A percentile compares a stretch with the other conserved stretches of the same genome.
phyloP scores from a whole-genome alignment of 2,113 vertebrate genomes.

The Arizona elegans region DNA sequence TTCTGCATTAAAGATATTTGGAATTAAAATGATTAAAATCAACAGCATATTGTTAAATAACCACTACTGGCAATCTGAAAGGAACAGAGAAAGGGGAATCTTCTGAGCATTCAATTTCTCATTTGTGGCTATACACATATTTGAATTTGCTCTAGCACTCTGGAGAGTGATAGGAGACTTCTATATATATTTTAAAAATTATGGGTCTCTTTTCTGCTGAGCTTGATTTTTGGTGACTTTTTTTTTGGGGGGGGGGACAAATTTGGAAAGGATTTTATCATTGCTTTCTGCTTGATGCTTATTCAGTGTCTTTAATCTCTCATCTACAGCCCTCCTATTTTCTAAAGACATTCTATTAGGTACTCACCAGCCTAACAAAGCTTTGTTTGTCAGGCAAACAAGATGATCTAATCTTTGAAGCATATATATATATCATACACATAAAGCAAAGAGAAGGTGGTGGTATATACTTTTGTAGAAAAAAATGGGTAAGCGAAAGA shows the following conservation, averaged over 20 bases:
- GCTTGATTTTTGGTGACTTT: neutral
- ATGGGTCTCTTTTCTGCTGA: neutral
- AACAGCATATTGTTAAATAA: neutral
- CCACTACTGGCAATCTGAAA: neutral
- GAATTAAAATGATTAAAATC: neutral
- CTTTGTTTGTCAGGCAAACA: neutral
- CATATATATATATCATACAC: neutral
- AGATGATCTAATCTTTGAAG: neutral
- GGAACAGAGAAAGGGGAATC: neutral
- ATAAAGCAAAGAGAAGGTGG: neutral
- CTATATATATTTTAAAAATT: neutral
- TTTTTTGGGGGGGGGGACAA: neutral
- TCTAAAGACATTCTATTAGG: neutral
- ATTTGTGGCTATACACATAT: neutral
- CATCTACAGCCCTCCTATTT: neutral
- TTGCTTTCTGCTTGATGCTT: neutral
- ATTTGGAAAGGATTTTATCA: neutral
- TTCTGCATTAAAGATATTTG: neutral
- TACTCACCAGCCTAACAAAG: neutral
- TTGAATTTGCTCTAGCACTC: neutral
- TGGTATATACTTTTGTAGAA: neutral
- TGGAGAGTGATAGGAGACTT: neutral
- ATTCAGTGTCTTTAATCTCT: neutral
- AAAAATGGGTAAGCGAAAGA: neutral
- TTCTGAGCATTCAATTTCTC: neutral